Base-by-base conservation (phyloP, 1,140 invertebrate genomes). In the Platyura marginata region DNA sequence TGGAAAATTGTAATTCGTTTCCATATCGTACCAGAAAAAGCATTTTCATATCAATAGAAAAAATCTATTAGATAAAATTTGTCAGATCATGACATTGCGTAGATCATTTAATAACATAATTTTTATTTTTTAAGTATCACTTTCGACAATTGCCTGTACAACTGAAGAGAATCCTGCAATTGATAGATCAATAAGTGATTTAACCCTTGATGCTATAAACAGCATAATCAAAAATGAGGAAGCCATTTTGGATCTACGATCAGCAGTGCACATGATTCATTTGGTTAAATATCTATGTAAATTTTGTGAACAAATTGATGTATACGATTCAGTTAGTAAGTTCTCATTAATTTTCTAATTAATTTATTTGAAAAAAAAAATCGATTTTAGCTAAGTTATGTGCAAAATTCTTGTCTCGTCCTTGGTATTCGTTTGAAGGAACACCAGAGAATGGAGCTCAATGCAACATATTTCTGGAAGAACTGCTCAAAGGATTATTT, bases 401-500 rank as follows among this genome's bases (percentile, higher is more conserved):
- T 42, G 49, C 50, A n/a, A 55, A 52, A 19, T 55, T 65, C 41
- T 43, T 67, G 21, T 51, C 49, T 0, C 50, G 59, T 8, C 62
- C 56, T 23, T 67, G 64, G 64, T 65, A 61, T 44, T 49, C 57
- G 33, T 55, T 54, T 25, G 48, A 58, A 18, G 56, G 61, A 1
- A 44, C 38, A 4, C 41, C 52, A 40, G 62, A 63, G 33, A 57
- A 61, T 32, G 63, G 64, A 18, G 48, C 54, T 0, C 47, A 50
- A 15, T 63, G 55, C 35, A 60, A 60, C 40, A 50, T 56, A 9
- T 49, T 57, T 19, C 42, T 60, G 13, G 52, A 60, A 32, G 60
- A 62, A 44, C 62, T 70, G 22, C 51, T 75, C 18, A 66, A 65
- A 49, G 61, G 58, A 40, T 57, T 61, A 25, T 42, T 58, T 1